Evolutionary conservation across 2,888 invertebrate species (phyloP), one percentile per base, ranked within the genome.

Genomic region (Branchellion lobata): DNA sequence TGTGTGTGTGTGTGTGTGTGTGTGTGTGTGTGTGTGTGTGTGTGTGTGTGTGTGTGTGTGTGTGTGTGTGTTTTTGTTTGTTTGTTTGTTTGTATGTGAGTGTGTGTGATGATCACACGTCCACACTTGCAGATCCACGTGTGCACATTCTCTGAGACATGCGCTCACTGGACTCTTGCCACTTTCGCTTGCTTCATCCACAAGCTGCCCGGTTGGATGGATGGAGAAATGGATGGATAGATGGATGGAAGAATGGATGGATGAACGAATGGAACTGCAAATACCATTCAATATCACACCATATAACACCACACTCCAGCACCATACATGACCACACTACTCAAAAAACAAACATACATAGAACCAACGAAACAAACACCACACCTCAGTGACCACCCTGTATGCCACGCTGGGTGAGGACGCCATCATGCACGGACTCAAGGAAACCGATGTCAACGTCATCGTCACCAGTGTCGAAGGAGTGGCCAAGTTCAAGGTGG

Each of bases 321-420:
- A n/a, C n/a, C n/a, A n/a, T n/a, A n/a, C n/a, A n/a, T n/a, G n/a
- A n/a, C n/a, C n/a, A n/a, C n/a, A n/a, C n/a, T n/a, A n/a, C n/a
- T n/a, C n/a, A n/a, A n/a, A n/a, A n/a, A n/a, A 65, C 24, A 27
- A 5, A 65, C 24, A 27, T 65, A 65, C n/a, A 27, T 8, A n/a
- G n/a, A n/a, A n/a, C n/a, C n/a, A n/a, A n/a, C 18, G 47, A 47
- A 47, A 47, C 47, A 47, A 14, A 18, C 11, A 14, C 18, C 8
- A 47, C 47, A 47, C 18, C 18, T 14, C 90, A 90, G 93, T 98
- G 86, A 96, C 96, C 1, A 99, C 98, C 0, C 92, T 99, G 84
- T 99, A 99, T 88, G 94, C 98, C 0, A 98, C 97, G 0, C 90
- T 99, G 21, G 96, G 97, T 47, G 95, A 96, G 86, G 97, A 98